Base-by-base conservation (phyloP, 2,888 invertebrate species). In the Temnothorax unifasciatus region DNA sequence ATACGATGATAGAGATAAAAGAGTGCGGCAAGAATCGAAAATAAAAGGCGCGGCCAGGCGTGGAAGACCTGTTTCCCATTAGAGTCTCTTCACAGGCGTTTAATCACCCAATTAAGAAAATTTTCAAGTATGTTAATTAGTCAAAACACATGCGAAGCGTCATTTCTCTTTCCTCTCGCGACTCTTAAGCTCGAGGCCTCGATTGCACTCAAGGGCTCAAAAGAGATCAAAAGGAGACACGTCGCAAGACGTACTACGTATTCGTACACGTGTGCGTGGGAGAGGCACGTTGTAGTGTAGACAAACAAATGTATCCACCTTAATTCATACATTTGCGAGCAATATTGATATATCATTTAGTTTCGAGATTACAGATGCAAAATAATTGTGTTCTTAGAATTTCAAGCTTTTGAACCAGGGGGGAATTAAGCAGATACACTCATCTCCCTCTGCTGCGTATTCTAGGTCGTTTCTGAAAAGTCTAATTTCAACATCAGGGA, bases 121-220 rank as follows among this genome's bases (percentile, higher is more conserved):
- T 92, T 93, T 93, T 92, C 92, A 91, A 92, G 92, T 93, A 92
- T 93, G 93, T 93, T 93, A 93, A 93, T 93, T 92, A 93, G 93
- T 90, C 90, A 89, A 92, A 93, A 93, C 92, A 93, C 92, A 90
- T 92, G 93, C 92, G 92, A 92, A 91, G 91, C 89, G 90, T 91
- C 73, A 83, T 86, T 76, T 86, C 88, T 88, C 87, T 87, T 64
- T 81, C 83, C 73, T 69, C 89, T 85, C 29, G 83, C 85, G 86
- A 85, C 85, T 85, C 89, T 89, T 81, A 85, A 90, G 83, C 79
- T 85, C 69, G 85, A 85, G 74, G 77, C 82, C 91, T 88, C 91
- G 82, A 88, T 90, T 88, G 85, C 88, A 86, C 85, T 86, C 89
- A 85, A 87, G 87, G 87, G 84, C 88, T 90, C 90, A 89, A 90